phyloP scores from a whole-genome alignment of 2,888 invertebrate genomes.

The Callimorpha dominula region DNA sequence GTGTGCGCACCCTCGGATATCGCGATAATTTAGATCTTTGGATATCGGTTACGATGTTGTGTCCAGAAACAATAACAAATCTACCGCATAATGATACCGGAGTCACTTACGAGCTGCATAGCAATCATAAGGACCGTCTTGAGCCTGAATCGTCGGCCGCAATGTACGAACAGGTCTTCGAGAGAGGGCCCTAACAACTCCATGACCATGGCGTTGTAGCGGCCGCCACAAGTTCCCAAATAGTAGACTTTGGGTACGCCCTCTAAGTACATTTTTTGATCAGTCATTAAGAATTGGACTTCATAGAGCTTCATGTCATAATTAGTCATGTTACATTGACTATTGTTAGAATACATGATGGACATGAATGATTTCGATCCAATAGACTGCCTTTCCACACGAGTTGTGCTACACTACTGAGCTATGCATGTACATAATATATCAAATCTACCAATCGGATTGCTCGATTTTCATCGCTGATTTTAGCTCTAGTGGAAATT shows the following conservation, averaged over 20 bases:
- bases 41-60: conserved; percentile 81
- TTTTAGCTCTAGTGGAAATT: not conserved
- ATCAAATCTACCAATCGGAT: not conserved
- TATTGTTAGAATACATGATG: not conserved
- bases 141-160: conserved; percentile 98
- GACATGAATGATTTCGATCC: not conserved
- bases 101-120: conserved; percentile 95
- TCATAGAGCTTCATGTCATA: not conserved
- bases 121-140: conserved; percentile 99
- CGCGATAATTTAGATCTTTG: conserved; percentile 54
- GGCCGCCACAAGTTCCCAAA: conserved; percentile 99
- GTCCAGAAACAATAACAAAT: conserved; percentile 59
- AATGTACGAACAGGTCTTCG: conserved; percentile 99
- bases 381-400: not conserved
- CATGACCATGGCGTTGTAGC: conserved; percentile 99
- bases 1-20: conserved; percentile 70
- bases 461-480: not conserved
- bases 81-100: conserved; percentile 54
- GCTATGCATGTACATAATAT: not conserved
- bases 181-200: conserved; percentile 99
- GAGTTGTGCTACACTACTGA: not conserved
- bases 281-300: conserved; percentile 34
- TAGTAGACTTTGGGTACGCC: conserved; percentile 99
- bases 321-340: not conserved
- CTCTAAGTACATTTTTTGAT: conserved; percentile 88